These are phyloP conservation scores for Turritopsis rubra DNA, from an alignment of 30 jellyfish, hydroid and myxozoan species.

Conservation along the genomic window DNA sequence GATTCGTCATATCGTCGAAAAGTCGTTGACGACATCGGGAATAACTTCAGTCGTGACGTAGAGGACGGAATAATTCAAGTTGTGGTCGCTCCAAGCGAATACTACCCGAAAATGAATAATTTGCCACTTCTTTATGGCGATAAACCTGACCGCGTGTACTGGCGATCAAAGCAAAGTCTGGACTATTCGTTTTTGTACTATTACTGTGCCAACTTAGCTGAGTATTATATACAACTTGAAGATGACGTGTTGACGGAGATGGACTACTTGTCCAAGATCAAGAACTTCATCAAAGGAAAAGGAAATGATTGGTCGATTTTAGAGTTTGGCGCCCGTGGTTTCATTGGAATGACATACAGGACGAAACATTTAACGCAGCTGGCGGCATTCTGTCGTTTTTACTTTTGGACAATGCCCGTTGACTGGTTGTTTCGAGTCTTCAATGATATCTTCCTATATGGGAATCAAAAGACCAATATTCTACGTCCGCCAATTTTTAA, in stretches of 20 bases:
- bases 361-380: constrained; percentile 48
- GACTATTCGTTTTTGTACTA: constrained; percentile 76
- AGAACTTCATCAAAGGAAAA: constrained; percentile 43
- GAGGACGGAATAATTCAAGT: constrained; percentile 48
- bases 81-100: constrained; percentile 40
- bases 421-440: constrained; percentile 89
- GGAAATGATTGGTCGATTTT: constrained; percentile 66
- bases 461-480: constrained; percentile 50
- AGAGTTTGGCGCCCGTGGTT: constrained; percentile 95
- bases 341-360: constrained; percentile 89
- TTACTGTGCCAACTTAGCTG: constrained; percentile 61
- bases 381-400: constrained; percentile 59
- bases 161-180: constrained; percentile 94
- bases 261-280: constrained; percentile 45
- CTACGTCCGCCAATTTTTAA: constrained; percentile 63
- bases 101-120: constrained; percentile 54
- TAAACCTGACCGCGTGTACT: constrained; percentile 48
- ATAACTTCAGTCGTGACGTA: constrained; percentile 40
- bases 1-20: constrained; percentile 34
- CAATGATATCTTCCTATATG: constrained; percentile 75
- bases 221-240: constrained; percentile 79
- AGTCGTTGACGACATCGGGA: constrained; percentile 33
- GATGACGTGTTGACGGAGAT: constrained; percentile 82
- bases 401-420: constrained; percentile 94
- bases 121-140: constrained; percentile 79